These are phyloP conservation scores for Amyelois transitella DNA, from an alignment of 1,140 invertebrate genomes.

Conservation along the genomic window DNA sequence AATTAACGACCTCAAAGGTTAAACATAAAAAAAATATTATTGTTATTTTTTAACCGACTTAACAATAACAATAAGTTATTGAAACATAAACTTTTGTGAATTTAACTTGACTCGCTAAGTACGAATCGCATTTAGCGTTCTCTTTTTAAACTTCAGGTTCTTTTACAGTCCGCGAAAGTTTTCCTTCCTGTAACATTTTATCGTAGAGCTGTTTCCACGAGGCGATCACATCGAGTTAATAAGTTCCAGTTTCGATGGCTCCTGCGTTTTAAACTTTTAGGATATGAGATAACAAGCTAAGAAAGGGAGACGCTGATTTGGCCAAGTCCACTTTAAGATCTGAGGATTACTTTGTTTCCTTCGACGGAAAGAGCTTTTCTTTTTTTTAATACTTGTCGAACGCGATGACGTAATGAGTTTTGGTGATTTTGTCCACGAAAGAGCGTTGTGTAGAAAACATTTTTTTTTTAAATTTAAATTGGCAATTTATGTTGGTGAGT, in stretches of 20 bases:
- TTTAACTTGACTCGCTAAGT: constrained; percentile 28
- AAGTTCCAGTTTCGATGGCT: constrained; percentile 71
- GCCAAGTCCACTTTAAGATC: constrained; percentile 58
- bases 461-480: no score
- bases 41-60: not conserved
- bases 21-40: not conserved
- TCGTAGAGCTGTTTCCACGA: constrained; percentile 54
- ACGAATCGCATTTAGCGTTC: constrained; percentile 59
- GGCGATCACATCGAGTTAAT: constrained; percentile 72
- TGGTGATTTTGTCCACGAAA: not conserved
- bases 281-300: constrained; percentile 73
- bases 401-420: not conserved
- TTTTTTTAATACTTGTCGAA: not conserved
- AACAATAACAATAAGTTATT: no score
- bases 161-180: constrained; percentile 65
- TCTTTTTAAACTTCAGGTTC: constrained; percentile 64
- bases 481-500: no score
- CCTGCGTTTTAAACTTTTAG: constrained; percentile 72
- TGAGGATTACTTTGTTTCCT: constrained; percentile 32
- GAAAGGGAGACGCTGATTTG: constrained; percentile 63
- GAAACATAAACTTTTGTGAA: no score
- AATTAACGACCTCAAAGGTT: no score
- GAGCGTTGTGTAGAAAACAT: no score
- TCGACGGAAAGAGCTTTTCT: constrained; percentile 3
- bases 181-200: constrained; percentile 69